Conservation (phyloP, 2,797 vertebrate genomes). For the Enteromius afrohamiltoni region DNA sequence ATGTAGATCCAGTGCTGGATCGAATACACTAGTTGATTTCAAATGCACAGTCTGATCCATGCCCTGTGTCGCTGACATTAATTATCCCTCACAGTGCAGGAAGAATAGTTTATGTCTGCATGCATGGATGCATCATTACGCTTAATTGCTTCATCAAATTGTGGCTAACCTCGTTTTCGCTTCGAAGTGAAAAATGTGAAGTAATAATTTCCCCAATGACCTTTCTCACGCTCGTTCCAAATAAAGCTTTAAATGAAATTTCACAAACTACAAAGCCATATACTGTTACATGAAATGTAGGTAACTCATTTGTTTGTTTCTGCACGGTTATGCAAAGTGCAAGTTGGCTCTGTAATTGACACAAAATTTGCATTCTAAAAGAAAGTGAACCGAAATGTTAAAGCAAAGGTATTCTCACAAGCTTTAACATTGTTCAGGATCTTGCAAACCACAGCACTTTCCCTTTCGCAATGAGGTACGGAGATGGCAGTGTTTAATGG, state of each 20-base stretch:
- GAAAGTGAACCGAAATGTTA: not conserved
- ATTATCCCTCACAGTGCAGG: constrained; percentile 19
- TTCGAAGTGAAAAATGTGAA: not conserved
- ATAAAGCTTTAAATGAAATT: constrained; percentile 12
- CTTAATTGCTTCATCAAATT: constrained; percentile 31
- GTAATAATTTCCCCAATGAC: not conserved
- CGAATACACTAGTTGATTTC: constrained; percentile 11
- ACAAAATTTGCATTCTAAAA: not conserved
- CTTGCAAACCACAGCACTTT: not conserved
- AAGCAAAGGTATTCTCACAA: not conserved
- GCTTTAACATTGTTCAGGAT: not conserved
- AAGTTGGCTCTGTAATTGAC: not conserved
- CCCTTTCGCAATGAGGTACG: not conserved
- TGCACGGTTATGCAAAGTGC: not conserved
- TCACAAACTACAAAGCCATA: not conserved
- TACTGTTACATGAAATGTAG: not conserved
- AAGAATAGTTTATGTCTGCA: constrained; percentile 32
- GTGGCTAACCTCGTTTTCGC: not conserved
- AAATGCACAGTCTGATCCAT: constrained; percentile 30
- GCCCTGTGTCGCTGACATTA: constrained; percentile 32
- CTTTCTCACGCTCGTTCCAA: not conserved
- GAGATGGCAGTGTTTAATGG: not conserved
- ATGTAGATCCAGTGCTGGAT: constrained; percentile 25
- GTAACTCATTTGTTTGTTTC: constrained; percentile 15
- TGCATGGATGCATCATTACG: constrained; percentile 20